These are phyloP conservation scores for Tychaedon coryphoeus DNA, from an alignment of 2,113 vertebrate genomes.

Conservation along the genomic window DNA sequence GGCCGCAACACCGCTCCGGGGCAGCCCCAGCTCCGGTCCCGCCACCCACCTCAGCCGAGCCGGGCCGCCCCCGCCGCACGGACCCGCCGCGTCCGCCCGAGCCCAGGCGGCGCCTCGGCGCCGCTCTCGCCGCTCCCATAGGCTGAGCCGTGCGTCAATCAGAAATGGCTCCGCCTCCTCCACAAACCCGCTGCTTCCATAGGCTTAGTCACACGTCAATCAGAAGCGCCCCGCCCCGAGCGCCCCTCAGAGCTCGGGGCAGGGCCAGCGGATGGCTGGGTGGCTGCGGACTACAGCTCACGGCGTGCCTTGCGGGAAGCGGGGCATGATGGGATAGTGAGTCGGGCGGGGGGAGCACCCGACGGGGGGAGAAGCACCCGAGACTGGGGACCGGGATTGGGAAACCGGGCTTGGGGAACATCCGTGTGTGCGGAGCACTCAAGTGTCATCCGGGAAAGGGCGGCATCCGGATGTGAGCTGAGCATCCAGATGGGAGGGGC, in stretches of 20 bases:
- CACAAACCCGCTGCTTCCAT: rapidly evolving
- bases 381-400: not conserved
- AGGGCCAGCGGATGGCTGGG: not conserved
- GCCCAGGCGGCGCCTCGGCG: not conserved
- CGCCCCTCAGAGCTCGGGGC: not conserved
- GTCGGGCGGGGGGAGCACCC: not conserved
- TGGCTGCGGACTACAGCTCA: not conserved
- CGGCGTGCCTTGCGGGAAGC: not conserved
- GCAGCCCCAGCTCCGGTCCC: not conserved
- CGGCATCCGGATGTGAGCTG: not conserved
- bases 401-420: not conserved
- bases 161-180: rapidly evolving
- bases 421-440: not conserved
- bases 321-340: not conserved
- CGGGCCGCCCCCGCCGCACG: not conserved
- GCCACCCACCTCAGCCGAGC: not conserved
- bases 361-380: rapidly evolving
- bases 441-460: not conserved
- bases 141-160: not conserved
- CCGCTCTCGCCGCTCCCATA: not conserved
- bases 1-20: not conserved
- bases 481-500: not conserved
- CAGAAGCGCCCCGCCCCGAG: not conserved
- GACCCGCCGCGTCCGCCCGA: not conserved
- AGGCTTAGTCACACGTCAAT: not conserved